These are phyloP conservation scores for Achlya flavicornis DNA, from an alignment of 2,888 invertebrate species.

Conservation along the genomic window DNA sequence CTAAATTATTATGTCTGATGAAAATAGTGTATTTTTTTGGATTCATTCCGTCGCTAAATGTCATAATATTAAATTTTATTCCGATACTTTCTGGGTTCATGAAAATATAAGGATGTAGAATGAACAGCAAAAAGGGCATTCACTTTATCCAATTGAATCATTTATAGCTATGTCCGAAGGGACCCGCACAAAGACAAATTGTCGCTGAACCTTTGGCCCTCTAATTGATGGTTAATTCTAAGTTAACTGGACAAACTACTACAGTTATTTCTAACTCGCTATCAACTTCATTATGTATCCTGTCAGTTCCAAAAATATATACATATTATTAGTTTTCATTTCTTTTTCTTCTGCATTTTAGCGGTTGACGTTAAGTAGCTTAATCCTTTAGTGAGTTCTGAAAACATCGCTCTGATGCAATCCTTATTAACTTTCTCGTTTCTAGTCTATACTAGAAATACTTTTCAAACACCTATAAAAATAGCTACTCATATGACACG, in stretches of 20 bases:
- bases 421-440: too few species aligned
- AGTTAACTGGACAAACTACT: conserved; percentile 28
- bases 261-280: conserved; percentile 8
- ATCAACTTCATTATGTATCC: conserved; percentile 17
- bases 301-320: background rate
- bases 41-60: too few species aligned
- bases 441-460: conserved; percentile 2
- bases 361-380: too few species aligned
- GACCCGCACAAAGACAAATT: conserved; percentile 48
- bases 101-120: conserved; percentile 5
- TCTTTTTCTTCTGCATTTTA: too few species aligned
- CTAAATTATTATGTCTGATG: too few species aligned
- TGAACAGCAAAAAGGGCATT: conserved; percentile 38
- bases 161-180: conserved; percentile 36
- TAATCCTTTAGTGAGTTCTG: background rate
- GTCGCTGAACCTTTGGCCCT: conserved; percentile 39
- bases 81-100: too few species aligned
- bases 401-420: background rate
- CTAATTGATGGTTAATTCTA: conserved; percentile 42
- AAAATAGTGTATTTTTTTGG: background rate
- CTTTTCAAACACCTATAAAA: background rate
- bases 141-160: conserved; percentile 47
- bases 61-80: too few species aligned
- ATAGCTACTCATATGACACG: background rate
- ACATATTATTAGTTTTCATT: background rate